phyloP scores from a whole-genome alignment of 2,888 invertebrate species.

The Seira sanloemensis region DNA sequence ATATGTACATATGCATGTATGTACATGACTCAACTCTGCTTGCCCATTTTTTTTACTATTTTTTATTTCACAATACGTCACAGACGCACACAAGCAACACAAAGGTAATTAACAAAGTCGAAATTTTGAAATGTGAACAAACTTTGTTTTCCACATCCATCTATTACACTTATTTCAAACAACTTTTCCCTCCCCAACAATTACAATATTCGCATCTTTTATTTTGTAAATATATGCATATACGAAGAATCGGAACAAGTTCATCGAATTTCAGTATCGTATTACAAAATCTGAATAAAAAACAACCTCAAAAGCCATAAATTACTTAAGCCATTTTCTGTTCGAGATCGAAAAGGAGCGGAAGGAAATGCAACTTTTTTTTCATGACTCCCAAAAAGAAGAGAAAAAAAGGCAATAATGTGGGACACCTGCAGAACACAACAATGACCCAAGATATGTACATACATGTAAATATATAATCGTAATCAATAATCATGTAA shows the following conservation, averaged over 20 bases:
- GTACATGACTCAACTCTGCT: too few species aligned
- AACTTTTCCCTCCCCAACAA: background rate
- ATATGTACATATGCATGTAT: too few species aligned
- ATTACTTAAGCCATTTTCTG: background rate
- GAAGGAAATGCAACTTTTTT: background rate
- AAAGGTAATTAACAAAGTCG: background rate
- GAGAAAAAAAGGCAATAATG: background rate
- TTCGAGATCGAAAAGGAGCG: background rate
- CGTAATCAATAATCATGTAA: too few species aligned
- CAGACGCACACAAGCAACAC: too few species aligned
- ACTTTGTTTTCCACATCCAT: background rate
- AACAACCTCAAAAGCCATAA: background rate
- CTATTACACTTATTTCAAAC: background rate
- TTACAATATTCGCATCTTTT: too few species aligned
- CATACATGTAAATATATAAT: too few species aligned
- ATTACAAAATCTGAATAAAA: slow-evolving; percentile 32
- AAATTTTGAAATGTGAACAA: background rate
- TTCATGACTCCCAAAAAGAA: too few species aligned
- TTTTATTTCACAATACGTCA: too few species aligned
- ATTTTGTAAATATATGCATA: too few species aligned
- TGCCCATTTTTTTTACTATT: too few species aligned
- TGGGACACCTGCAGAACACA: background rate
- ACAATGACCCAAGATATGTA: too few species aligned
- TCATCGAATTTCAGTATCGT: slow-evolving; percentile 30
- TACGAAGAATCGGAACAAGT: slow-evolving; percentile 21